phyloP scores from a whole-genome alignment of 2,797 vertebrate species.

The Clamator glandarius region DNA sequence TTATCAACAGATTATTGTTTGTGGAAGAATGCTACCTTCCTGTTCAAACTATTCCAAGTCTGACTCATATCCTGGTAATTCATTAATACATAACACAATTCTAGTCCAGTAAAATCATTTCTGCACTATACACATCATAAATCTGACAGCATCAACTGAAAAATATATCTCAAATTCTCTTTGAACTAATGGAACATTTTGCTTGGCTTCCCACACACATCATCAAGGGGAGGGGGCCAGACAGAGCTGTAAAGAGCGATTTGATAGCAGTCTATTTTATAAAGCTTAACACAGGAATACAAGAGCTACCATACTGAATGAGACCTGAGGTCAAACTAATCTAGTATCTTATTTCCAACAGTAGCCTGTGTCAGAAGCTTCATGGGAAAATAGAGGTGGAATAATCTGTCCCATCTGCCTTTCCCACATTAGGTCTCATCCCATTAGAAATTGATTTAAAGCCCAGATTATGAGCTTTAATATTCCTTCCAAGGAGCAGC shows the following conservation, averaged over 20 bases:
- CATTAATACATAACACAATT: slow-evolving; percentile 59
- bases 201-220: slow-evolving; percentile 45
- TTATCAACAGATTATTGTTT: slow-evolving; percentile 64
- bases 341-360: slow-evolving; percentile 20
- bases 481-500: neutral
- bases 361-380: slow-evolving; percentile 3
- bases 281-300: neutral
- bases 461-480: slow-evolving; percentile 6
- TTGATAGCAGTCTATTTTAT: neutral
- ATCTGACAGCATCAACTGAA: slow-evolving; percentile 37
- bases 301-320: neutral
- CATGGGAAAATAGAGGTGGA: slow-evolving; percentile 22
- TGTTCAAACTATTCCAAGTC: slow-evolving; percentile 53
- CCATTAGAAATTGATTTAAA: slow-evolving; percentile 33
- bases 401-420: slow-evolving; percentile 20
- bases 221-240: neutral
- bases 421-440: neutral
- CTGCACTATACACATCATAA: slow-evolving; percentile 30
- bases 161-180: slow-evolving; percentile 39
- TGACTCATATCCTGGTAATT: slow-evolving; percentile 71
- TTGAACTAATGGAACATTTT: slow-evolving; percentile 49
- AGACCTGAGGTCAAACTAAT: slow-evolving; percentile 58
- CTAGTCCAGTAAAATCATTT: slow-evolving; percentile 25
- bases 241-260: slow-evolving; percentile 36
- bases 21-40: slow-evolving; percentile 63